A percentile compares a stretch with the other conserved stretches of the same genome.
Evolutionary conservation across 2,113 vertebrate species (phyloP).

Genomic region (Spermophilus dauricus): DNA sequence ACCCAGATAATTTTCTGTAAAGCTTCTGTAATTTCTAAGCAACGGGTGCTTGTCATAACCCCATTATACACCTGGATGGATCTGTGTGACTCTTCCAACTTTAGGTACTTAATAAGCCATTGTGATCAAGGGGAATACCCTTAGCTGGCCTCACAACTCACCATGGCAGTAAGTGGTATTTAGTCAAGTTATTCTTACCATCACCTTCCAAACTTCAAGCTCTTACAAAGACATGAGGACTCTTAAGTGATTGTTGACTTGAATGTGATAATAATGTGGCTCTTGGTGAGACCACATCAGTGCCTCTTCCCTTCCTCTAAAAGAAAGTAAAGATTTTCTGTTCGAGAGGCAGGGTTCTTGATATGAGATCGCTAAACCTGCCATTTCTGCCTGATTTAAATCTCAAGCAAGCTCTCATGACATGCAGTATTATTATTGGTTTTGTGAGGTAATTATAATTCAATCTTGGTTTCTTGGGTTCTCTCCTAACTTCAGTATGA

Average conservation of each 20-base stretch:
- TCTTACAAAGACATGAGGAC: constrained; percentile 28
- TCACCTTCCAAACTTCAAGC: constrained; percentile 24
- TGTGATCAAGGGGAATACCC: not conserved
- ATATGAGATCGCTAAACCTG: not conserved
- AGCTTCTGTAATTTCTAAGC: not conserved
- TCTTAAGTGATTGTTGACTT: constrained; percentile 31
- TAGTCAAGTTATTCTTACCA: not conserved
- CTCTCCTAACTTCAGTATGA: not conserved
- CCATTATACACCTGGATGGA: not conserved
- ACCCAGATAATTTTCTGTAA: not conserved
- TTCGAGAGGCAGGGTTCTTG: not conserved
- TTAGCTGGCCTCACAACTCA: not conserved
- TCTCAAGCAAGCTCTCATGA: not conserved
- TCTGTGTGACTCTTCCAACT: not conserved
- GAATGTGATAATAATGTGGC: not conserved
- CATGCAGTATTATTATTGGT: not conserved
- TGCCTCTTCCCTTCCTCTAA: not conserved
- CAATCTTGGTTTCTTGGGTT: not conserved
- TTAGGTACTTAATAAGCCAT: not conserved
- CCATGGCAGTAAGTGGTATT: not conserved
- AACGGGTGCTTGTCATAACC: not conserved
- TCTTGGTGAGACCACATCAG: not conserved
- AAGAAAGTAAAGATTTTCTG: constrained; percentile 25
- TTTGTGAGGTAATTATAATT: not conserved
- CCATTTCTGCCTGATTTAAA: not conserved